These are phyloP conservation scores for Sparus aurata DNA, from an alignment of 2,797 vertebrate species.

Conservation along the genomic window DNA sequence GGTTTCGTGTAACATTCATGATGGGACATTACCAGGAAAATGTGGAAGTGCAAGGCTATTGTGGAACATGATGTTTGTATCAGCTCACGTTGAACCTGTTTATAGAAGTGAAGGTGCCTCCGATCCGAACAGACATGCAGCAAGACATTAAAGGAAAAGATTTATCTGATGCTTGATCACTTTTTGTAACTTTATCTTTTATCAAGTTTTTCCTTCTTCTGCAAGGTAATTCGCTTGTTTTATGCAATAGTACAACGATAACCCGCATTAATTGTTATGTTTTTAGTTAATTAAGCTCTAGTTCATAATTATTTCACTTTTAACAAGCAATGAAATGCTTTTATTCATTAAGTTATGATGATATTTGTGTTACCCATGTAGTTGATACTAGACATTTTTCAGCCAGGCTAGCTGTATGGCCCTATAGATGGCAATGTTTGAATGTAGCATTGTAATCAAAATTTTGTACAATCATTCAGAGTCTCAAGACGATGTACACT, in stretches of 20 bases:
- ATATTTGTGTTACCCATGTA: too few species aligned
- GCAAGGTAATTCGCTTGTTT: neutral
- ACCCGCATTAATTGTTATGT: too few species aligned
- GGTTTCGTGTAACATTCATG: constrained; percentile 43
- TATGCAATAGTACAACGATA: too few species aligned
- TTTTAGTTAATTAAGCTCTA: too few species aligned
- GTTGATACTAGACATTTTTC: too few species aligned
- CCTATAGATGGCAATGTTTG: neutral
- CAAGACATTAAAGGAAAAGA: neutral
- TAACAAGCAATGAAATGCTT: too few species aligned
- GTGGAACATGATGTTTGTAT: constrained; percentile 37
- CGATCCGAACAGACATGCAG: constrained; percentile 8
- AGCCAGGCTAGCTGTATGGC: neutral
- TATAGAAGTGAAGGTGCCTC: constrained; percentile 22
- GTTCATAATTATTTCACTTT: too few species aligned
- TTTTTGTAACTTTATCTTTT: neutral
- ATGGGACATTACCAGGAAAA: constrained; percentile 1
- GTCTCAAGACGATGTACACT: neutral
- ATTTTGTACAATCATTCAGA: neutral
- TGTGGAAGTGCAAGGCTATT: neutral
- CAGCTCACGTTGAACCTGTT: constrained; percentile 19
- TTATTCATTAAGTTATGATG: too few species aligned
- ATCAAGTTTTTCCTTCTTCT: neutral
- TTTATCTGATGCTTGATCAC: neutral
- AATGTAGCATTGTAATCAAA: neutral